Percentiles rank a stretch among this genome's conserved stretches.
phyloP scores from a whole-genome alignment of 2,797 vertebrate genomes.

The Falco naumanni region DNA sequence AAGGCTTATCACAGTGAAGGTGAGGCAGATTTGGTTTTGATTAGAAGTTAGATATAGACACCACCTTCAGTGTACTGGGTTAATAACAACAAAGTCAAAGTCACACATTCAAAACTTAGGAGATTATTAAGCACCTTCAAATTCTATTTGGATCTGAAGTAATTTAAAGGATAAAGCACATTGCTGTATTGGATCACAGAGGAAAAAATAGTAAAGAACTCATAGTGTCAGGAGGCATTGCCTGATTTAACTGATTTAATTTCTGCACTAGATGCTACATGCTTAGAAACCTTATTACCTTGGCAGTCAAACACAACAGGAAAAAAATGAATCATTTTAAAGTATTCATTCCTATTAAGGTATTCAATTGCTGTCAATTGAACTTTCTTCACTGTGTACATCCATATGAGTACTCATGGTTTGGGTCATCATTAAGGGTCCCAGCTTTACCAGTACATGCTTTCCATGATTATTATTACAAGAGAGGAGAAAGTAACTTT shows the following conservation, averaged over 20 bases:
- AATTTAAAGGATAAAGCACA: background rate
- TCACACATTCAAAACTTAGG: background rate
- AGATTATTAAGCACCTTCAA: background rate
- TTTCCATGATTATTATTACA: background rate
- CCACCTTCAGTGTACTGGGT: background rate
- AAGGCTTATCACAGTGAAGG: background rate
- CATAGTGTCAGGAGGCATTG: background rate
- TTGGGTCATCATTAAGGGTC: background rate
- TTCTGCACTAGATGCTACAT: background rate
- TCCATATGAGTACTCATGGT: background rate
- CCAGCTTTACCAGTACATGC: background rate
- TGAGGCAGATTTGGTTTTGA: background rate
- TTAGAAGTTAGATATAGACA: background rate
- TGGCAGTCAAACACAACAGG: background rate
- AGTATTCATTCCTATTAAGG: background rate
- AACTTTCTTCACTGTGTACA: background rate
- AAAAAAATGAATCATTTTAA: background rate
- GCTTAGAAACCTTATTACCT: background rate
- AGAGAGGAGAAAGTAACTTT: background rate
- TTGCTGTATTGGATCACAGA: background rate
- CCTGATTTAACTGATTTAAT: background rate
- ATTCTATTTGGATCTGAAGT: background rate
- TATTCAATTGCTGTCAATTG: background rate
- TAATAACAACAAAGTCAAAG: constrained; percentile 1
- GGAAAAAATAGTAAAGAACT: background rate